Percentiles rank a stretch among this genome's conserved stretches.
phyloP scores from a whole-genome alignment of 2,113 vertebrate species.

The Cromileptes altivelis region DNA sequence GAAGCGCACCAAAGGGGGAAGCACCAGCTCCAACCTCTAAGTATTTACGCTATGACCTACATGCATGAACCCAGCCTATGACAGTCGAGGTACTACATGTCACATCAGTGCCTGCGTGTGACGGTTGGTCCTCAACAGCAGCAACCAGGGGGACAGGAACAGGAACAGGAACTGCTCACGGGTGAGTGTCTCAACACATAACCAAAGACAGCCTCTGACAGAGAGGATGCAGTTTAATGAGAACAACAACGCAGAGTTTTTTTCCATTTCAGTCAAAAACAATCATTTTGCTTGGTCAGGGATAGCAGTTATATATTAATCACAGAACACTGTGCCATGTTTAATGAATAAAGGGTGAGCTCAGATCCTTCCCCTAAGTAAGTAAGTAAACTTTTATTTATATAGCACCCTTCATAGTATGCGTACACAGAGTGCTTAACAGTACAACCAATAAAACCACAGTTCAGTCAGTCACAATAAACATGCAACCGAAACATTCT shows the following conservation, averaged over 20 bases:
- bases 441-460: too few relatives aligned
- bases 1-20: conserved; percentile 58
- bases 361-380: neutral
- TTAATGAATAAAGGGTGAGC: neutral
- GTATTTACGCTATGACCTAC: conserved; percentile 73
- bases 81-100: conserved; percentile 37
- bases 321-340: neutral
- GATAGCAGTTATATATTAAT: neutral
- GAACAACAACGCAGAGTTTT: conserved; percentile 26
- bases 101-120: conserved; percentile 26
- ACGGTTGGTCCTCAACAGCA: conserved; percentile 53
- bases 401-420: too few relatives aligned
- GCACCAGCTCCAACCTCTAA: conserved; percentile 58
- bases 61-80: conserved; percentile 55
- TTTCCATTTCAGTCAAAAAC: conserved; percentile 39
- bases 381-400: too few relatives aligned
- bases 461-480: too few relatives aligned
- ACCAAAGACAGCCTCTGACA: conserved; percentile 42
- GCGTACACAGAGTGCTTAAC: too few relatives aligned
- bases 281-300: neutral
- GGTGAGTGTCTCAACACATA: conserved; percentile 66
- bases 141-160: conserved; percentile 60
- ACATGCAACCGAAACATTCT: too few relatives aligned
- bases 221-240: conserved; percentile 23
- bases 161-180: conserved; percentile 76